Conservation (phyloP, 2,888 invertebrate species). For the Cybosia mesomella region DNA sequence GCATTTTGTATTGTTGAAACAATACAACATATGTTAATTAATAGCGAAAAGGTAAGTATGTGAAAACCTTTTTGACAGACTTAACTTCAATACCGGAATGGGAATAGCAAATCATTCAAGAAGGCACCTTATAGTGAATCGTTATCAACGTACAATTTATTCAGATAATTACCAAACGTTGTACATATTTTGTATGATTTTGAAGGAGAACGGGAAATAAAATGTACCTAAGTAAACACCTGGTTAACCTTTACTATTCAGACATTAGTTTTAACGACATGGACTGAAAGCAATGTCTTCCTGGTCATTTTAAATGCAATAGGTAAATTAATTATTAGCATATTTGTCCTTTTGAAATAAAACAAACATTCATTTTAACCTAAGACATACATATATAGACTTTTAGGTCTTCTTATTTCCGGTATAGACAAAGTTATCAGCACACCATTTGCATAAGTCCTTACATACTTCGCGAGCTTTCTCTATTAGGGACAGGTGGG, state of each 20-base stretch:
- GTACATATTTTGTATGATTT: background rate
- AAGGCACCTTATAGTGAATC: too few relatives aligned
- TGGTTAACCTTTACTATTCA: constrained; percentile 10
- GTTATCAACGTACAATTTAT: background rate
- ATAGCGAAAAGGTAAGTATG: too few relatives aligned
- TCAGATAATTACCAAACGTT: background rate
- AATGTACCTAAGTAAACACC: background rate
- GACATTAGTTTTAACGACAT: constrained; percentile 8
- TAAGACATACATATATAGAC: background rate
- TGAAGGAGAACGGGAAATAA: background rate
- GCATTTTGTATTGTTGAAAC: too few relatives aligned
- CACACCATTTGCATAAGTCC: background rate
- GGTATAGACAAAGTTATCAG: background rate
- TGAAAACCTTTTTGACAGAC: background rate
- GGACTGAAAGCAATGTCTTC: background rate
- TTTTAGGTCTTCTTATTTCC: background rate
- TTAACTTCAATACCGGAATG: too few relatives aligned
- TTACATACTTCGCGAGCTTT: background rate
- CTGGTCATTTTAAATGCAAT: constrained; percentile 5
- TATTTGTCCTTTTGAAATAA: background rate
- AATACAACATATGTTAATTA: too few relatives aligned
- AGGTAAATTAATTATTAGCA: background rate
- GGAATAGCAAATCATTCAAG: too few relatives aligned
- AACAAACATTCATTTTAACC: background rate
- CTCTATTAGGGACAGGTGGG: background rate